These are phyloP conservation scores for Ommatoiulus sabulosus DNA, from an alignment of 2,888 invertebrate species.

Conservation along the genomic window DNA sequence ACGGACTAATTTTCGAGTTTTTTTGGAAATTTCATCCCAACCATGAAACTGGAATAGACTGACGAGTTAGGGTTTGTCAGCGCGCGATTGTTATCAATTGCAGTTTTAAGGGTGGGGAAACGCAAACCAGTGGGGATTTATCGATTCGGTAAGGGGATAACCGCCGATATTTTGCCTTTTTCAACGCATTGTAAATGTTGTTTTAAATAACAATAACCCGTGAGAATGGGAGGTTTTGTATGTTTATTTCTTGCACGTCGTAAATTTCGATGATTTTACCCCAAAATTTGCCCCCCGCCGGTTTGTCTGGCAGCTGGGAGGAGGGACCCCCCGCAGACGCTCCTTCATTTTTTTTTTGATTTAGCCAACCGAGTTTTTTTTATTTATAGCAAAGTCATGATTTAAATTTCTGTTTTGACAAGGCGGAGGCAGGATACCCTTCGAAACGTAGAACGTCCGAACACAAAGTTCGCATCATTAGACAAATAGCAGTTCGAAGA, in stretches of 20 bases:
- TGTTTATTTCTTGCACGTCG: slow-evolving; percentile 37
- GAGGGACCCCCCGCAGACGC: neutral
- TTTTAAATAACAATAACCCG: neutral
- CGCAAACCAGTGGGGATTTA: neutral
- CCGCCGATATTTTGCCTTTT: neutral
- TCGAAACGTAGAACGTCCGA: neutral
- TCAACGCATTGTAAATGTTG: neutral
- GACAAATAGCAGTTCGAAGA: too few relatives aligned
- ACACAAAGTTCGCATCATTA: neutral
- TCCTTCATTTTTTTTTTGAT: neutral
- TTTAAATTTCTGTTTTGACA: neutral
- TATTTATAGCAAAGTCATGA: slow-evolving; percentile 9
- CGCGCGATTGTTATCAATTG: too few relatives aligned
- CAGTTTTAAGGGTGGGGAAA: too few relatives aligned
- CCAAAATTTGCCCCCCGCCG: neutral
- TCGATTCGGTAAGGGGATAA: neutral
- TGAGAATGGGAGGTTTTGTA: neutral
- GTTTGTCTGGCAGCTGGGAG: neutral
- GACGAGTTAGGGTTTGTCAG: too few relatives aligned
- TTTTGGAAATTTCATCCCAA: too few relatives aligned
- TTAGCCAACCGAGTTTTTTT: neutral
- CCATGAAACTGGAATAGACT: too few relatives aligned
- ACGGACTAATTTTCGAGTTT: too few relatives aligned
- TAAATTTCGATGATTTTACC: slow-evolving; percentile 28
- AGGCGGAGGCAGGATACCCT: neutral